phyloP scores from a whole-genome alignment of 2,888 invertebrate genomes.

The Prosopocoilus inquinatus region DNA sequence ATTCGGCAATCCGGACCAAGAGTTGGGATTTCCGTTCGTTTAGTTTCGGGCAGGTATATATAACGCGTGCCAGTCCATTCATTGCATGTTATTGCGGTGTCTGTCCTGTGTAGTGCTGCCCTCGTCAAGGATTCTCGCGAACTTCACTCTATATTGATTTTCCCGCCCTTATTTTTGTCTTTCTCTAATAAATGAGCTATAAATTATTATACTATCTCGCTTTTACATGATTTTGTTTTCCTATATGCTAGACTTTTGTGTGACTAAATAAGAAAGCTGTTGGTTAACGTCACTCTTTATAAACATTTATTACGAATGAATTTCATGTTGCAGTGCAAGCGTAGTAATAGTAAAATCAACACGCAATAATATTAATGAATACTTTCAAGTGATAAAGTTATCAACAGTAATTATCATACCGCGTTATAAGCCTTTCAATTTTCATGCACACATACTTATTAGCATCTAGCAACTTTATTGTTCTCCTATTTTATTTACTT shows the following conservation, averaged over 20 bases:
- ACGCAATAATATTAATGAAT: too few species aligned
- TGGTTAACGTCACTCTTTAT: too few species aligned
- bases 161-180: conserved; percentile 46
- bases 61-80: conserved; percentile 26
- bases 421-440: too few species aligned
- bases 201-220: conserved; percentile 44
- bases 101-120: conserved; percentile 35
- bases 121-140: conserved; percentile 28
- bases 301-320: too few species aligned
- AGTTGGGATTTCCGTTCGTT: conserved; percentile 27
- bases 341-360: too few species aligned
- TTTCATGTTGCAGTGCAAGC: too few species aligned
- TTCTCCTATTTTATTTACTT: too few species aligned
- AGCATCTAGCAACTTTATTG: too few species aligned
- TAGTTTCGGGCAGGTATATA: conserved; percentile 22
- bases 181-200: conserved; percentile 45
- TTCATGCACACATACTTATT: too few species aligned
- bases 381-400: too few species aligned
- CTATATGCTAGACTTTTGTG: conserved; percentile 4
- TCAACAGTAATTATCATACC: too few species aligned
- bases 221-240: conserved; percentile 21
- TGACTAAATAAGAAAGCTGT: conserved; percentile 2
- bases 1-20: conserved; percentile 32
- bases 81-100: conserved; percentile 30
- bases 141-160: conserved; percentile 43